These are phyloP conservation scores for Buceros bicornis DNA, from an alignment of 2,797 vertebrate genomes.

Conservation along the genomic window DNA sequence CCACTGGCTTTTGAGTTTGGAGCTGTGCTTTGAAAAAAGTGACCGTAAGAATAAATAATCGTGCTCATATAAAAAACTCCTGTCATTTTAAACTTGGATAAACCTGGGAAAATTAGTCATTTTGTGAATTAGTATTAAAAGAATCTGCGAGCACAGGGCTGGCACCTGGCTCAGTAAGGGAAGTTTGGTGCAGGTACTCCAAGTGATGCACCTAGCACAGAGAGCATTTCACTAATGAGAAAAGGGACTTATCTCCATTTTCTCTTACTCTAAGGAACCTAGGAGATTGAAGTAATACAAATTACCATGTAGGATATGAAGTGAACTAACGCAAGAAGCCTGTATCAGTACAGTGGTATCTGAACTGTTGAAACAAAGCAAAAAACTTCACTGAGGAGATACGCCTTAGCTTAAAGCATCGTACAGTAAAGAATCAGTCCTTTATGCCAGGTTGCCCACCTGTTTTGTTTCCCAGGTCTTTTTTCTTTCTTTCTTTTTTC, in stretches of 20 bases:
- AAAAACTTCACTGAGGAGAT: background rate
- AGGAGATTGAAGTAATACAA: background rate
- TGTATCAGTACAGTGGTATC: background rate
- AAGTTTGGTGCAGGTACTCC: background rate
- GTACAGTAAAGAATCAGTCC: background rate
- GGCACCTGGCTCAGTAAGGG: background rate
- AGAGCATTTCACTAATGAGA: background rate
- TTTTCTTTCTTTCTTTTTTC: background rate
- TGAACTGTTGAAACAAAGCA: background rate
- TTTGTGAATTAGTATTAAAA: background rate
- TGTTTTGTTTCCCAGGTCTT: background rate
- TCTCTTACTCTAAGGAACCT: background rate
- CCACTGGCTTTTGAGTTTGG: background rate
- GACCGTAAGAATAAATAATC: background rate
- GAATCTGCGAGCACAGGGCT: rapidly evolving
- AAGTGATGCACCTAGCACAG: background rate
- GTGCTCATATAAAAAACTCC: background rate
- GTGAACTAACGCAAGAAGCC: background rate
- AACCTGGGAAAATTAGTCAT: background rate
- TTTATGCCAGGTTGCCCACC: background rate
- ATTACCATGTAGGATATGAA: background rate
- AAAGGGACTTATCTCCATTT: background rate
- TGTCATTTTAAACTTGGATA: background rate
- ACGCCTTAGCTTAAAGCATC: background rate
- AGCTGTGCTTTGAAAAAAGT: background rate